Evolutionary conservation across 2,888 invertebrate genomes (phyloP).

Genomic region (Scotopteryx bipunctaria): DNA sequence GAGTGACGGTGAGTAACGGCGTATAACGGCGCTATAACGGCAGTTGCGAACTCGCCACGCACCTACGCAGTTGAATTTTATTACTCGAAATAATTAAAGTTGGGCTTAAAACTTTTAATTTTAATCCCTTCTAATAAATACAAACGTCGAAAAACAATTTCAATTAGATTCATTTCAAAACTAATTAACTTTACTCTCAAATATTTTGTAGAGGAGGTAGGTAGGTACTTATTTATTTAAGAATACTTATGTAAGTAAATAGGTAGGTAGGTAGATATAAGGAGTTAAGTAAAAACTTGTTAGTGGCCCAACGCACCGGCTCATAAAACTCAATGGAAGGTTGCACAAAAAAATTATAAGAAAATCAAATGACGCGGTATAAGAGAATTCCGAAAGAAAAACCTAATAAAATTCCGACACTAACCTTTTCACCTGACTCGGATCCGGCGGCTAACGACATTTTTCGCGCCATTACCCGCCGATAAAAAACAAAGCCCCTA

Average conservation of each 20-base stretch:
- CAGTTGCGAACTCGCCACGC: constrained; percentile 49
- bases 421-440: constrained; percentile 48
- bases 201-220: too few relatives aligned
- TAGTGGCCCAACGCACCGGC: too few relatives aligned
- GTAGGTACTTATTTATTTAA: too few relatives aligned
- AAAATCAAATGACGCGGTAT: background rate
- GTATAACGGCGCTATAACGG: constrained; percentile 36
- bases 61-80: constrained; percentile 39
- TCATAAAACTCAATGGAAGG: too few relatives aligned
- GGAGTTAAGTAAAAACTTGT: too few relatives aligned
- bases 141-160: constrained; percentile 6
- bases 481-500: constrained; percentile 72
- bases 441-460: constrained; percentile 59
- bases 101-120: constrained; percentile 19
- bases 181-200: background rate
- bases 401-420: constrained; percentile 5
- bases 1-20: constrained; percentile 66
- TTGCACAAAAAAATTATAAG: background rate
- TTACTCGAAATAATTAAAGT: constrained; percentile 41
- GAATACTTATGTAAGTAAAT: too few relatives aligned
- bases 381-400: background rate
- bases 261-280: too few relatives aligned
- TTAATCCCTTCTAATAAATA: constrained; percentile 19
- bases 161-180: background rate
- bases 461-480: constrained; percentile 68